These are phyloP conservation scores for Oxyura jamaicensis DNA, from an alignment of 2,113 vertebrate genomes.

Conservation along the genomic window DNA sequence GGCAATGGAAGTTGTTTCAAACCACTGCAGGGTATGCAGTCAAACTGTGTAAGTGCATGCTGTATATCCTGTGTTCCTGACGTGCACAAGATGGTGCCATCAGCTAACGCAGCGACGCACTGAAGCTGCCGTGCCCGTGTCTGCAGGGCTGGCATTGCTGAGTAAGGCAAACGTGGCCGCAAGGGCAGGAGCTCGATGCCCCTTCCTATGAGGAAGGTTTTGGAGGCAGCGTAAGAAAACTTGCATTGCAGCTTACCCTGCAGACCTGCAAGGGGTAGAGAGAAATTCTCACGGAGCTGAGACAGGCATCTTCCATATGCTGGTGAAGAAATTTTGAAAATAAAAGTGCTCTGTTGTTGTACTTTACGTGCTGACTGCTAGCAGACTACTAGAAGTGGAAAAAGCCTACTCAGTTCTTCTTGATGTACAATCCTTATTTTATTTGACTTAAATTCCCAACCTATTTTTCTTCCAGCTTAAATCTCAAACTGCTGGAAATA, in stretches of 20 bases:
- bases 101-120: background rate
- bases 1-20: background rate
- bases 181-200: fast-evolving
- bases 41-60: no score
- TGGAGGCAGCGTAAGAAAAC: background rate
- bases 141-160: background rate
- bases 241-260: fast-evolving
- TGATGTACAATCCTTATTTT: background rate
- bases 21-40: background rate
- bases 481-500: background rate
- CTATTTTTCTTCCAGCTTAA: background rate
- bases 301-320: fast-evolving
- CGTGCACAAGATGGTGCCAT: background rate
- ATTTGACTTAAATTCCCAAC: background rate
- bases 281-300: background rate
- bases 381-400: background rate
- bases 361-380: background rate
- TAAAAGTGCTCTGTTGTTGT: background rate
- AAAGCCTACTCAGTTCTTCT: background rate
- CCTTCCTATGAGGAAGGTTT: background rate
- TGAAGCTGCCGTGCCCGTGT: background rate
- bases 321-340: background rate
- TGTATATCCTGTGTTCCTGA: background rate
- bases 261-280: fast-evolving
- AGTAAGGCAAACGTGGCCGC: fast-evolving